Conservation (phyloP, 2,888 invertebrate species). For the Hemaris fuciformis region DNA sequence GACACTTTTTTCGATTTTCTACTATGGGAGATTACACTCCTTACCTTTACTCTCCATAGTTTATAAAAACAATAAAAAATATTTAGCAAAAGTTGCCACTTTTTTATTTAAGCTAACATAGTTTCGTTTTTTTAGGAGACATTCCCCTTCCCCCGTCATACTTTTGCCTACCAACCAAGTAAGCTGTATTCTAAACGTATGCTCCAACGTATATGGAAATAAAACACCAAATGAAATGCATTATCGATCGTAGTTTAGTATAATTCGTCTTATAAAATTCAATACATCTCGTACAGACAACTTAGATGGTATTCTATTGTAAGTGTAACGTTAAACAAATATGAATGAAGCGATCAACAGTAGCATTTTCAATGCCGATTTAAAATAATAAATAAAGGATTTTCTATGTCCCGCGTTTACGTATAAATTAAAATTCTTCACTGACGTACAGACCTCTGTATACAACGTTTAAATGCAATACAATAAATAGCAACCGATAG, state of each 20-base stretch:
- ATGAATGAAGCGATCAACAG: slow-evolving; percentile 45
- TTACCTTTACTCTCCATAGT: too few relatives aligned
- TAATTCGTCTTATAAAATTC: slow-evolving; percentile 75
- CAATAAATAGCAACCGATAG: neutral
- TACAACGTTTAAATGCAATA: neutral
- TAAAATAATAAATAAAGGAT: slow-evolving; percentile 45
- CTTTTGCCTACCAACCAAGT: too few relatives aligned
- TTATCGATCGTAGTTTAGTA: slow-evolving; percentile 57
- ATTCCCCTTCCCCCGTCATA: too few relatives aligned
- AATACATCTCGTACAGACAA: slow-evolving; percentile 64
- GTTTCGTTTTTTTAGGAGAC: too few relatives aligned
- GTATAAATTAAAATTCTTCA: neutral
- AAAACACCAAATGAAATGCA: neutral
- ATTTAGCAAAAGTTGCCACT: too few relatives aligned
- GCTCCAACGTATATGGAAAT: neutral
- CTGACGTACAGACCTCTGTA: neutral
- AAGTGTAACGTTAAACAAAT: slow-evolving; percentile 36
- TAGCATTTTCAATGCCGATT: slow-evolving; percentile 60
- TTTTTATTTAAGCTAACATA: too few relatives aligned
- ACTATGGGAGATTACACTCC: too few relatives aligned
- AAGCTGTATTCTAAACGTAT: too few relatives aligned
- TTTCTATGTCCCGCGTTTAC: slow-evolving; percentile 27
- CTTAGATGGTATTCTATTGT: slow-evolving; percentile 50
- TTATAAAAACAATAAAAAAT: too few relatives aligned
- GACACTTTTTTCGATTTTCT: too few relatives aligned